Conservation (phyloP, 2,888 invertebrate genomes). For the Pyrochroa serraticornis region DNA sequence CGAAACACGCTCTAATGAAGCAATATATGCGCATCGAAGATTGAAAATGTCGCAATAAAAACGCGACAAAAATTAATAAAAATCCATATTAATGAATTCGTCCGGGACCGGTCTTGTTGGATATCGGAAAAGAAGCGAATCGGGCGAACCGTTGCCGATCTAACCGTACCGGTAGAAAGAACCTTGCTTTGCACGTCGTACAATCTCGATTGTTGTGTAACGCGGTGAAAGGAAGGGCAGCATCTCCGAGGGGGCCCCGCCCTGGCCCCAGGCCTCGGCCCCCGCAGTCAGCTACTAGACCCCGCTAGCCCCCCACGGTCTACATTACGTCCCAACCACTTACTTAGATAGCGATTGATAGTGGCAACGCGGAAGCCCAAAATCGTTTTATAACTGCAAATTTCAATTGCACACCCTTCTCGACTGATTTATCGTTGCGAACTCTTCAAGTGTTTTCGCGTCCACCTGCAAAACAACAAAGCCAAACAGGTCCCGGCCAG, state of each 20-base stretch:
- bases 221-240: slow-evolving; percentile 59
- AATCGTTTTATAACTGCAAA: not conserved
- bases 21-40: too few relatives aligned
- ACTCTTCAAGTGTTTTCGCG: too few relatives aligned
- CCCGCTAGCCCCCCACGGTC: slow-evolving; percentile 35
- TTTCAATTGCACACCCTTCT: not conserved
- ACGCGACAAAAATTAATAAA: too few relatives aligned
- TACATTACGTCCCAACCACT: slow-evolving; percentile 20
- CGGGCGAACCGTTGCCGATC: too few relatives aligned
- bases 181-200: slow-evolving; percentile 29
- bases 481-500: too few relatives aligned
- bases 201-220: slow-evolving; percentile 55
- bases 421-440: too few relatives aligned
- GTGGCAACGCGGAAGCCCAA: slow-evolving; percentile 14
- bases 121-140: too few relatives aligned
- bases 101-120: too few relatives aligned
- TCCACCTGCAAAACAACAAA: too few relatives aligned
- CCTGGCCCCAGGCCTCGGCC: slow-evolving; percentile 55
- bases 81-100: too few relatives aligned
- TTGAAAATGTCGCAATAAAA: too few relatives aligned
- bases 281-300: slow-evolving; percentile 53
- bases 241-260: slow-evolving; percentile 57
- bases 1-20: too few relatives aligned
- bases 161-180: slow-evolving; percentile 12
- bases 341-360: slow-evolving; percentile 20